Conservation (phyloP, 2,797 vertebrate species). For the Falco rusticolus region DNA sequence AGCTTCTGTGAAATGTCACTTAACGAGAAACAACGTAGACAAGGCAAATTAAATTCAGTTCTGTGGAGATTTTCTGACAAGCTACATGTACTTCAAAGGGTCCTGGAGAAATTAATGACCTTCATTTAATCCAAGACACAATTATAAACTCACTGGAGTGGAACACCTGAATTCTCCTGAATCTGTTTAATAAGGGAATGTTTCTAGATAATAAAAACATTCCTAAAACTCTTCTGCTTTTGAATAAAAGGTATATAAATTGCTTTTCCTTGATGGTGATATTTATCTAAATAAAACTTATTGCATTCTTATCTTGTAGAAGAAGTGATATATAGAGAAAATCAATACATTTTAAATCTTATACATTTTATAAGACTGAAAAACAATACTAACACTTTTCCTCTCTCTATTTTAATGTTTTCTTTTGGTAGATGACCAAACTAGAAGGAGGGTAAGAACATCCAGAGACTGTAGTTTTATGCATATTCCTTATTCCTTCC, state of each 20-base stretch:
- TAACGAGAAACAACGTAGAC: neutral
- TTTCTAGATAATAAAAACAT: neutral
- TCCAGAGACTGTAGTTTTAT: neutral
- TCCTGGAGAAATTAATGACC: conserved; percentile 52
- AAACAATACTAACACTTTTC: neutral
- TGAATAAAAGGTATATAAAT: neutral
- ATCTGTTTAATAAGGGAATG: neutral
- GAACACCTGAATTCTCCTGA: neutral
- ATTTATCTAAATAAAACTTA: neutral
- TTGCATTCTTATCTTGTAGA: neutral
- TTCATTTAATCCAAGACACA: conserved; percentile 10
- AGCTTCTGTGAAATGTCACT: conserved; percentile 31
- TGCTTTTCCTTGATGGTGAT: neutral
- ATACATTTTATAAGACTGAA: neutral
- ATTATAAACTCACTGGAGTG: neutral
- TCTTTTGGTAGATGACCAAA: neutral
- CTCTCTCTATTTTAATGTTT: neutral
- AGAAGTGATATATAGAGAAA: neutral
- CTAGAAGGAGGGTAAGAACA: neutral
- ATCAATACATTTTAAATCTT: neutral
- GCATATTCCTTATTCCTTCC: neutral
- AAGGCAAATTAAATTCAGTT: conserved; percentile 43
- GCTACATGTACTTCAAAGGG: conserved; percentile 20
- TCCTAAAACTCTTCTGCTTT: neutral
- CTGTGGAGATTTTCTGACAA: conserved; percentile 34